These are phyloP conservation scores for Chaetogeoica ovagalla DNA, from an alignment of 2,888 invertebrate species.

Conservation along the genomic window DNA sequence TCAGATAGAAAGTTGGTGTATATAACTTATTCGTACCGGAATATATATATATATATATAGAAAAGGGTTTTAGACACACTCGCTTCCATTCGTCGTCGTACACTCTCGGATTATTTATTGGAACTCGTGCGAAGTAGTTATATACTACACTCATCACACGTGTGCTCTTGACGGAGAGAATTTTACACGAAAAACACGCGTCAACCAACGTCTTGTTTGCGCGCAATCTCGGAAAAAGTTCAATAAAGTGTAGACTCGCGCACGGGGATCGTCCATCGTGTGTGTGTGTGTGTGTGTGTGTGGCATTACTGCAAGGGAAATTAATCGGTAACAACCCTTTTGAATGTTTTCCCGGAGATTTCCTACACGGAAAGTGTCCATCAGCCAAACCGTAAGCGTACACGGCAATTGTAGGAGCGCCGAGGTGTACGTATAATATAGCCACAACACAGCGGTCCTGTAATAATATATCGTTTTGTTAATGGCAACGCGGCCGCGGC, in stretches of 20 bases:
- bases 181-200: neutral
- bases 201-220: slow-evolving; percentile 28
- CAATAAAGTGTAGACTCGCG: neutral
- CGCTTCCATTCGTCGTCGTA: neutral
- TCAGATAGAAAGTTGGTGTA: slow-evolving; percentile 42
- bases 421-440: too few species aligned
- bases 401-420: too few species aligned
- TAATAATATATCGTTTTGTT: too few species aligned
- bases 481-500: too few species aligned
- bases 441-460: too few species aligned
- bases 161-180: neutral
- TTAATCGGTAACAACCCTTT: slow-evolving; percentile 41
- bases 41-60: too few species aligned
- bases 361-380: slow-evolving; percentile 18
- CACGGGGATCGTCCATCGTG: too few species aligned
- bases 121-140: slow-evolving; percentile 14
- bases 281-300: too few species aligned
- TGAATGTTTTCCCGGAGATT: slow-evolving; percentile 41
- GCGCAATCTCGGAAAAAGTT: slow-evolving; percentile 41
- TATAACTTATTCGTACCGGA: slow-evolving; percentile 36
- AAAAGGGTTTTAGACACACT: slow-evolving; percentile 25
- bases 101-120: slow-evolving; percentile 18
- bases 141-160: neutral
- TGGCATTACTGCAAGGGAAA: slow-evolving; percentile 12
- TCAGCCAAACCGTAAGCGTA: slow-evolving; percentile 10